Base-by-base conservation (phyloP, 2,797 vertebrate species). In the Sebastes kiyomatsui region DNA sequence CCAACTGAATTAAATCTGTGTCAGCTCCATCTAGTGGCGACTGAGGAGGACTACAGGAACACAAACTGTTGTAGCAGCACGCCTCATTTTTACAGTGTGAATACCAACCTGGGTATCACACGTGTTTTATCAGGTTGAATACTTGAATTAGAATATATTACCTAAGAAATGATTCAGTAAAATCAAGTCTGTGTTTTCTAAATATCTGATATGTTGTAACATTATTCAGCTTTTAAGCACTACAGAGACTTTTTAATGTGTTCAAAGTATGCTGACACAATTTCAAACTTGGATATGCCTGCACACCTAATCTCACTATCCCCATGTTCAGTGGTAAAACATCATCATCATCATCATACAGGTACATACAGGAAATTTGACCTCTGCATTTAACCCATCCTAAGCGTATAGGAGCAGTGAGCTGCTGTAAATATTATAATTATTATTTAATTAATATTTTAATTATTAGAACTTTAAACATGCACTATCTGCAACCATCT, bases 1-100 rank as follows among this genome's bases (percentile, higher is more conserved):
- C 14, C 2, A 55, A 56, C 55, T 28, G 61, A 72, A 75, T 84
- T 78, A 42, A 75, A 49, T 62, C 84, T 13, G 4, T 33, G 61
- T 67, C n/a, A 75, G 80, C 91, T 7, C 90, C 87, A 87, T 89
- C 94, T 91, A 25, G 92, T 86, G 94, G 92, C 7, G 2, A 11
- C 10, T 42, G 1, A 2, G n/a, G 0, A 4, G 11, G 81, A 90
- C 54, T 67, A n/a, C 87, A 86, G 8, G 0, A 18, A 9, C 4
- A 1, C 23, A 13, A 33, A 9, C 42, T 1, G 1, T 3, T 28
- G 5, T 2, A 22, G 12, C 38, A 2, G 28, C 54, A 3, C 4
- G 2, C 20, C n/a, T 83, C 25, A 4, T 60, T 32, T 74, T 72
- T n/a, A 33, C 75, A 73, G 77, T 42, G 33, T 2, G 33, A 18